phyloP scores from a whole-genome alignment of 2,888 invertebrate species.

The Incurvaria masculella region DNA sequence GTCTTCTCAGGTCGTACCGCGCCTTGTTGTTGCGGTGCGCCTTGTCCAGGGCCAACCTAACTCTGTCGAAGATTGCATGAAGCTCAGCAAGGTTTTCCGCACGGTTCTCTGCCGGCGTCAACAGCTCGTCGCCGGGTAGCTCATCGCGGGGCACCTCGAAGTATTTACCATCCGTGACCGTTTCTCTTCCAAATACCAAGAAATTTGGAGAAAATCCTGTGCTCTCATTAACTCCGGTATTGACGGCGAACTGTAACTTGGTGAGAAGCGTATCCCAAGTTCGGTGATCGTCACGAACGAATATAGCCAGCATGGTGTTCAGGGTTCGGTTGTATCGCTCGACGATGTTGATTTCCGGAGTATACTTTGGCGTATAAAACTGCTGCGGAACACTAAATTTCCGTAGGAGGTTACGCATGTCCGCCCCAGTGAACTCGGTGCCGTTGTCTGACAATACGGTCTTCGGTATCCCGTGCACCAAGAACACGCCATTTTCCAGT shows the following conservation, averaged over 20 bases:
- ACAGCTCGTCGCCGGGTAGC: too few relatives aligned
- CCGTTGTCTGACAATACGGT: constrained; percentile 16
- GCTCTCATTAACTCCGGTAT: constrained; percentile 19
- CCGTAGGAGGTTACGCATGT: constrained; percentile 5
- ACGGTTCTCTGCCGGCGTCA: too few relatives aligned
- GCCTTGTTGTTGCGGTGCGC: too few relatives aligned
- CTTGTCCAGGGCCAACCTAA: too few relatives aligned
- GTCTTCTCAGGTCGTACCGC: too few relatives aligned
- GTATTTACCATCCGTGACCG: too few relatives aligned
- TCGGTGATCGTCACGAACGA: constrained; percentile 14
- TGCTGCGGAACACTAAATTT: too few relatives aligned
- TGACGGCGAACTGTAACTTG: constrained; percentile 19
- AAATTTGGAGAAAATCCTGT: constrained; percentile 19
- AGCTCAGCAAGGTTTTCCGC: too few relatives aligned
- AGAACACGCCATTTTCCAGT: constrained; percentile 12
- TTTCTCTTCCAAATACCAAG: constrained; percentile 17
- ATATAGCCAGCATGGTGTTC: constrained; percentile 20
- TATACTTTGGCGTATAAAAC: constrained; percentile 20
- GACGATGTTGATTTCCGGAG: constrained; percentile 24
- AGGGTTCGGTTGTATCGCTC: constrained; percentile 23
- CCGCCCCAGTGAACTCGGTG: constrained; percentile 11
- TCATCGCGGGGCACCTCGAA: too few relatives aligned
- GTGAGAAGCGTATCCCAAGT: constrained; percentile 20
- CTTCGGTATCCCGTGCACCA: constrained; percentile 12
- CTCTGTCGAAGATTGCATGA: too few relatives aligned